Base-by-base conservation (phyloP, 1,140 invertebrate genomes). In the Eupristina koningsbergeri region DNA sequence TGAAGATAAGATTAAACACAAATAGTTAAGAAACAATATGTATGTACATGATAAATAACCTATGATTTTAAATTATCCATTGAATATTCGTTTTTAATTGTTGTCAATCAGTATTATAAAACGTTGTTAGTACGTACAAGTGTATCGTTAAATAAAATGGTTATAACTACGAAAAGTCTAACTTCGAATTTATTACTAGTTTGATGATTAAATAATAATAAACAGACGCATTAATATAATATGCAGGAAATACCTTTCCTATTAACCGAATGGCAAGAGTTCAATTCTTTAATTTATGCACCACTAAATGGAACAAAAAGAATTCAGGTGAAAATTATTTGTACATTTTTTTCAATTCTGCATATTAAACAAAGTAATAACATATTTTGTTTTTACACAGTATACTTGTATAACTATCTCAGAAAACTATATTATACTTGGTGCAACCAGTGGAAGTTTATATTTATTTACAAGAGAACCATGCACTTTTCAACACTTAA, bases 351-450 rank as follows among this genome's bases (percentile, higher is more conserved):
- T 67, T 7, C n/a, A 2, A 6, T 71, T 34, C 31, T 11, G 3
- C 8, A 0, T 41, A 9, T n/a, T n/a, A 3, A 31, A 22, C 17
- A 17, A 36, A 67, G 22, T 8, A 36, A 2, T 69, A 31, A 83
- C 34, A 63, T 53, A 81, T 83, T n/a, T 75, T 78, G 29, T 76
- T 89, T 87, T 88, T 87, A 94, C 94, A 85, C 92, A 97, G 96
- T 96, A 96, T 85, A 96, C 95, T 45, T 96, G 95, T 88, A 95
- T 96, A 87, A 94, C 95, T 91, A 93, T 95, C 29, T 96, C 96
- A 29, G 90, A 93, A 87, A 95, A 94, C 86, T 95, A 95, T 84
- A 93, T 97, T 79, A 93, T 95, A 78, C 94, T 97, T 88, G 96
- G 96, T 45, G 96, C 96, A 7, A 96, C 95, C 0, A 96, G 96